Evolutionary conservation across 2,797 vertebrate species (phyloP).

Genomic region (Myiotriccus ornatus): DNA sequence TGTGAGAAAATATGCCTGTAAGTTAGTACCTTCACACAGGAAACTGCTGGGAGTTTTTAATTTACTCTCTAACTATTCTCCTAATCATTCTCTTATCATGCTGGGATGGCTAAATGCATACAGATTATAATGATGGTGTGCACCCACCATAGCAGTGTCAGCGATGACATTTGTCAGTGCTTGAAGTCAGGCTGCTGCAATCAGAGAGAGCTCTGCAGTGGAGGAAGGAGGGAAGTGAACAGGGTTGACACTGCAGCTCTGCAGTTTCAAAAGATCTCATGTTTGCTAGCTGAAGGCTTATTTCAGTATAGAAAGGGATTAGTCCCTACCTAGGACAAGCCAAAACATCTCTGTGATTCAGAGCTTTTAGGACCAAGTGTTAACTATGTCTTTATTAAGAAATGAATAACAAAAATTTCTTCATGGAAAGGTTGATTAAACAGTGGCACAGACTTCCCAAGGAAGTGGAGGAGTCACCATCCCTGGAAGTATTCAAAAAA

Average conservation of each 20-base stretch:
- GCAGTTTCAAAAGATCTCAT: background rate
- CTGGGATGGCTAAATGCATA: slow-evolving; percentile 59
- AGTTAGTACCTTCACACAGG: slow-evolving; percentile 48
- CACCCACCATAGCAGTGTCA: slow-evolving; percentile 34
- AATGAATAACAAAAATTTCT: background rate
- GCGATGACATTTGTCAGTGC: slow-evolving; percentile 27
- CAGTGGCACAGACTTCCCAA: background rate
- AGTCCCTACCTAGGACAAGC: background rate
- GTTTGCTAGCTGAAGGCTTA: background rate
- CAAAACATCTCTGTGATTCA: background rate
- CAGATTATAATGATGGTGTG: slow-evolving; percentile 29
- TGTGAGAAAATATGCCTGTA: slow-evolving; percentile 43
- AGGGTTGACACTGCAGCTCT: background rate
- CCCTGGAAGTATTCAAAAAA: background rate
- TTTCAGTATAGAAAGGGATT: background rate
- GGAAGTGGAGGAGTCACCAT: background rate
- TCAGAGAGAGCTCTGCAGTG: background rate
- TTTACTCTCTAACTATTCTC: slow-evolving; percentile 61
- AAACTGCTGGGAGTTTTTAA: slow-evolving; percentile 68
- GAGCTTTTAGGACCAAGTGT: background rate
- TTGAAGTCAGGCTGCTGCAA: background rate
- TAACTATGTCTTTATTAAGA: background rate
- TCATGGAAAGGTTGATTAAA: background rate
- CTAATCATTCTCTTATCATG: slow-evolving; percentile 57
- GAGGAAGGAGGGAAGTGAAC: background rate